These are phyloP conservation scores for Clostera curtula DNA, from an alignment of 2,888 invertebrate species.

Conservation along the genomic window DNA sequence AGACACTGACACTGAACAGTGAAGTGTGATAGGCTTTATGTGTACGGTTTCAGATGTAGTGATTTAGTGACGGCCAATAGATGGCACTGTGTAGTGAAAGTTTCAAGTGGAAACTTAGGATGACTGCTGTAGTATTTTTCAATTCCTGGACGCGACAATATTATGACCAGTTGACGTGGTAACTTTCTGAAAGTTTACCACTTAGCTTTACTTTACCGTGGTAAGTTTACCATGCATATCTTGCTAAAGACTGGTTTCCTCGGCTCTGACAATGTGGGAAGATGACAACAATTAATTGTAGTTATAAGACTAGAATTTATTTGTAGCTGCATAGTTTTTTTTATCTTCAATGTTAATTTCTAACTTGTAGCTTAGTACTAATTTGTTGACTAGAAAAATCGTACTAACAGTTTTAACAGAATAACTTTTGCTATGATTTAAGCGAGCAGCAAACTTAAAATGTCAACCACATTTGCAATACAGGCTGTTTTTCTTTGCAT, in stretches of 20 bases:
- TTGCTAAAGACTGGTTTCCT: constrained; percentile 1
- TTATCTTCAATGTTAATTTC: constrained; percentile 4
- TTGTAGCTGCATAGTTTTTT: constrained; percentile 4
- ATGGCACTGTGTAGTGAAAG: constrained; percentile 11
- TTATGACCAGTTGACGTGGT: constrained; percentile 5
- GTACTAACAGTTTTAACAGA: constrained; percentile 29
- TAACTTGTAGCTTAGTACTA: constrained; percentile 29
- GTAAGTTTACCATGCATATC: background rate
- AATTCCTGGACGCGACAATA: constrained; percentile 14
- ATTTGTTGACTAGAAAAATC: constrained; percentile 35
- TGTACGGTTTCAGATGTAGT: constrained; percentile 13
- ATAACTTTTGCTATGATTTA: no score
- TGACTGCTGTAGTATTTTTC: constrained; percentile 10
- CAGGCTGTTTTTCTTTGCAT: no score
- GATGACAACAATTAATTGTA: background rate
- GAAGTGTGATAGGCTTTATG: constrained; percentile 16
- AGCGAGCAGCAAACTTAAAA: no score
- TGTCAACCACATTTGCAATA: no score
- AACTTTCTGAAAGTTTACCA: no score
- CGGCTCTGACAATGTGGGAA: background rate
- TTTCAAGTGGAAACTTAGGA: constrained; percentile 8
- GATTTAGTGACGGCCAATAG: constrained; percentile 14
- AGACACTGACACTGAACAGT: constrained; percentile 23
- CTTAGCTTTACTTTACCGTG: no score
- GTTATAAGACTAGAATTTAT: background rate